These are phyloP conservation scores for Stichodactyla helianthus DNA, from an alignment of 64 coral and sea anemone genomes.

Conservation along the genomic window DNA sequence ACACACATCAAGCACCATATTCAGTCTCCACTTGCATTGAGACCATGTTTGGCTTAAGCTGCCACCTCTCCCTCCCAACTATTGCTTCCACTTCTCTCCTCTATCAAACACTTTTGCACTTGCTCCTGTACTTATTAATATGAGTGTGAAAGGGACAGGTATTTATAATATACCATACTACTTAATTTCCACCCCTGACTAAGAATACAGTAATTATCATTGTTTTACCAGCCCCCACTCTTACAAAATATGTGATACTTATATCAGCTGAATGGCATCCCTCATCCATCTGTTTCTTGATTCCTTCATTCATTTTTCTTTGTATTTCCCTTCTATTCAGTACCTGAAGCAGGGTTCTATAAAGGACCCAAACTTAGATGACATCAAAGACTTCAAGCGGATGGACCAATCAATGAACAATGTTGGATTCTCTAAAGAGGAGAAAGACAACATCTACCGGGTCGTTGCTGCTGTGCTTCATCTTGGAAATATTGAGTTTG, in stretches of 20 bases:
- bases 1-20: too few species aligned
- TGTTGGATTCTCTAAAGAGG: slow-evolving; percentile 87
- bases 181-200: background rate
- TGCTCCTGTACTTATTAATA: too few species aligned
- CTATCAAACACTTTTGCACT: too few species aligned
- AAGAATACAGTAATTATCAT: background rate
- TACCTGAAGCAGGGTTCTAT: slow-evolving; percentile 94
- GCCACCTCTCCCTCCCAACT: too few species aligned
- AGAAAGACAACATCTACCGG: slow-evolving; percentile 92
- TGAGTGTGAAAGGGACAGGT: too few species aligned
- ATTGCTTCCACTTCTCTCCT: too few species aligned
- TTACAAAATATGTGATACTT: background rate
- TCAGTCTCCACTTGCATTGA: too few species aligned
- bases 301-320: background rate
- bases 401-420: slow-evolving; percentile 96
- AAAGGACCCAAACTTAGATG: slow-evolving; percentile 74
- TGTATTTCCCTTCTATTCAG: slow-evolving; percentile 26
- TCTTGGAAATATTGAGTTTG: slow-evolving; percentile 93
- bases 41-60: too few species aligned
- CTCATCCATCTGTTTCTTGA: background rate
- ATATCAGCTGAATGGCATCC: background rate
- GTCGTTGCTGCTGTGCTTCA: slow-evolving; percentile 93
- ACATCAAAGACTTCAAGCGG: slow-evolving; percentile 60
- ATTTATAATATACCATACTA: too few species aligned
- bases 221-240: background rate